Base-by-base conservation (phyloP, 2,888 invertebrate species). In the Platycheirus albimanus region DNA sequence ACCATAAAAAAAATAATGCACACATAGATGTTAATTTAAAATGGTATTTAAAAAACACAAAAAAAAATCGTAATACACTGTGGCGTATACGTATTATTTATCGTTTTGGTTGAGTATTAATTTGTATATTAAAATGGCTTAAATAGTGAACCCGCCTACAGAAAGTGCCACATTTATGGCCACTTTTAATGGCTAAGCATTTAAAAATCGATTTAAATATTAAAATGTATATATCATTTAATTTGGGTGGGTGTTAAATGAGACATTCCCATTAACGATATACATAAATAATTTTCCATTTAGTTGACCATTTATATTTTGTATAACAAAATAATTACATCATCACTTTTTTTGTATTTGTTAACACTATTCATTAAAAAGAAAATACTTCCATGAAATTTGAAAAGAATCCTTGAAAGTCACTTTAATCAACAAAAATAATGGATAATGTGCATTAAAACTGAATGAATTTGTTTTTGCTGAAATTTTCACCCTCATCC, bases 171-270 rank as follows among this genome's bases (percentile, higher is more conserved):
- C 6, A 17, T 58, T 38, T 17, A 58, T 24, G 10, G 0, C 15
- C 17, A 13, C n/a, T 30, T 61, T 45, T 61, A 15, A 45, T 45
- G 4, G 61, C 61, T 45, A 61, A 36, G 28, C 45, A 66, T 66
- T 58, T 52, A 51, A 78, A 56, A 64, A 71, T 71, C 64, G 43
- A 77, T 71, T 71, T 43, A 71, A 77, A 36, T 13, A n/a, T n/a
- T n/a, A n/a, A n/a, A n/a, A 38, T 24, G 47, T 24, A 63, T 36
- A 70, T 61, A 24, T 24, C 5, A 17, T 51, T n/a, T 13, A 8
- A 33, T 36, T 52, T 41, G 19, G 10, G 20, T n/a, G 20, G 38
- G 30, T 45, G 61, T 43, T 43, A 45, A 45, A 30, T n/a, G 8
- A n/a, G 19, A 24, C 43, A 45, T 61, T 28, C 15, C 30, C 30